Percentiles rank a stretch among this genome's conserved stretches.
phyloP scores from a whole-genome alignment of 2,888 invertebrate species.

The Ectemnius lituratus region DNA sequence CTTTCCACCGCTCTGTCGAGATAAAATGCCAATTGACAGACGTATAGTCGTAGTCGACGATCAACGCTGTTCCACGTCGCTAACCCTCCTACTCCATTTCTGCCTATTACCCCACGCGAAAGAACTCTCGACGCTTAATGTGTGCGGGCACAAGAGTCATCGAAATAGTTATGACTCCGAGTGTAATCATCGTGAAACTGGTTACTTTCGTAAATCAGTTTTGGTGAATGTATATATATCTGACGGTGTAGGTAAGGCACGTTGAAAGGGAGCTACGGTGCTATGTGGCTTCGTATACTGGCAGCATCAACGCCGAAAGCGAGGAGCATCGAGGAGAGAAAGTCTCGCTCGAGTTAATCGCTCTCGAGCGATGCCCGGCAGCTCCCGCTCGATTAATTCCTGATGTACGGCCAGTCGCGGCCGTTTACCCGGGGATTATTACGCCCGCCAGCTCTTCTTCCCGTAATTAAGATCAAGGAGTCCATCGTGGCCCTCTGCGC shows the following conservation, averaged over 20 bases:
- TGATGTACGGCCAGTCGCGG: slow-evolving; percentile 13
- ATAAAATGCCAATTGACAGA: background rate
- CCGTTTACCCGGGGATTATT: slow-evolving; percentile 22
- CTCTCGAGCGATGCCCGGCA: background rate
- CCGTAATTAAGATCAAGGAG: slow-evolving; percentile 24
- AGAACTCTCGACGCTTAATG: too few species aligned
- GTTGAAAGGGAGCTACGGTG: too few species aligned
- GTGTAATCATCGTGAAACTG: too few species aligned
- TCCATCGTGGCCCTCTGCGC: slow-evolving; percentile 5
- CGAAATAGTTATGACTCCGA: too few species aligned
- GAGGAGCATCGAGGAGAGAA: background rate
- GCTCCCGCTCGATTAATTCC: slow-evolving; percentile 10
- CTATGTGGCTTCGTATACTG: too few species aligned
- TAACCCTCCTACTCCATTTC: too few species aligned
- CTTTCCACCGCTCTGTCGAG: background rate
- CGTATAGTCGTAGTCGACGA: background rate
- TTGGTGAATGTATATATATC: too few species aligned
- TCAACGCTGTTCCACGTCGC: background rate
- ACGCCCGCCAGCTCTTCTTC: slow-evolving; percentile 21
- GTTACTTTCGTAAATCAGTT: too few species aligned
- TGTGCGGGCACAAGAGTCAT: too few species aligned
- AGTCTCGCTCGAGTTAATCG: background rate
- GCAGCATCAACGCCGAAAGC: too few species aligned
- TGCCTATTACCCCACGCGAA: too few species aligned
- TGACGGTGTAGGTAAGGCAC: background rate